Evolutionary conservation across 2,888 invertebrate genomes (phyloP), one percentile per base, ranked within the genome.

Genomic region (Spodoptera littoralis): DNA sequence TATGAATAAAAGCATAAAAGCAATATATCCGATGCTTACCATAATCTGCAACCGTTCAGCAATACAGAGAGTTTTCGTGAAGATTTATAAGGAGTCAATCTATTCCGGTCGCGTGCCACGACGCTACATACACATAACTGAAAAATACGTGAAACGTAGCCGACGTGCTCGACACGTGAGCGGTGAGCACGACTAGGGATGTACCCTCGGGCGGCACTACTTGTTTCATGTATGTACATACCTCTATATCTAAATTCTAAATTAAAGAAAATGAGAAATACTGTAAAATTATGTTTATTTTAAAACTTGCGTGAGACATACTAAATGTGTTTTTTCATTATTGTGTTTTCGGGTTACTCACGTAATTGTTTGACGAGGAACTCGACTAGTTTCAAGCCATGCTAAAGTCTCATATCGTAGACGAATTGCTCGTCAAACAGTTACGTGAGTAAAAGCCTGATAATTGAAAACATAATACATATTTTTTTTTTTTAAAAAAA

Each of bases 21-120:
- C 60, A 46, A 66, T 70, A 61, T 58, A 18, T 54, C 52, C 27
- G n/a, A 41, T 24, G 47, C 52, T 69, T 72, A 53, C 60, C 56
- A 60, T 51, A 75, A 62, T 57, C 50, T 58, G 43, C 44, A 65
- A 56, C 43, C 55, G 46, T 55, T 60, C 49, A 49, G 51, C 58
- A 65, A 79, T 72, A 55, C 46, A 61, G 53, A 62, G 11, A 61
- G 62, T 65, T 48, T 55, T 55, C 55, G 60, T 54, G 60, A 54
- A 72, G 77, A 77, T 77, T 77, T 77, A 77, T 73, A 48, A 50
- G 54, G 49, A 74, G 55, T 62, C 76, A 73, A 78, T 80, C 64
- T 80, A 81, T 81, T 81, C 81, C 27, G 66, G 65, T 75, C 79
- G 73, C 80, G 81, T 81, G 66, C 65, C 50, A 56, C 56, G 48